phyloP scores from a whole-genome alignment of 2,113 vertebrate species.

The Promerops cafer region DNA sequence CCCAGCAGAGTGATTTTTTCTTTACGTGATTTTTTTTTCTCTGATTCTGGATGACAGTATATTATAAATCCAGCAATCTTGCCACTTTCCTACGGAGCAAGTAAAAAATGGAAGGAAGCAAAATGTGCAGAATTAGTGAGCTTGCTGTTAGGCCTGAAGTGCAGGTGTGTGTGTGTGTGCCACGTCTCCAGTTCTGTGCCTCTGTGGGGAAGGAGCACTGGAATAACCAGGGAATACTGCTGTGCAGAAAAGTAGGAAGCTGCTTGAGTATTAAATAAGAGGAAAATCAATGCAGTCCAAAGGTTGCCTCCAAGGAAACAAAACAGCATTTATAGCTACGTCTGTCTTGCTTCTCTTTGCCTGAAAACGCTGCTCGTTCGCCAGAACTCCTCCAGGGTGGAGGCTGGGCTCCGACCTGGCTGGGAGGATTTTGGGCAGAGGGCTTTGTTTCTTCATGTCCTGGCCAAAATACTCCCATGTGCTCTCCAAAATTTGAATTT shows the following conservation, averaged over 20 bases:
- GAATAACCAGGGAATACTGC: neutral
- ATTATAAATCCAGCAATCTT: neutral
- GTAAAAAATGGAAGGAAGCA: neutral
- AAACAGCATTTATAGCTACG: conserved; percentile 41
- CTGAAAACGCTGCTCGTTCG: neutral
- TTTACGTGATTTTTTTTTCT: neutral
- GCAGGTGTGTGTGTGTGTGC: neutral
- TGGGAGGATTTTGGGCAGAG: neutral
- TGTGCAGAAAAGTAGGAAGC: conserved; percentile 12
- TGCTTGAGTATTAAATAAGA: conserved; percentile 46
- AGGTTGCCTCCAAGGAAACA: conserved; percentile 60
- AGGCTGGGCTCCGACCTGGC: neutral
- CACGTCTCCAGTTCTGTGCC: neutral
- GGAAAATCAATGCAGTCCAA: conserved; percentile 55
- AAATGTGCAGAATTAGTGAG: neutral
- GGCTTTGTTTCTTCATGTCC: neutral
- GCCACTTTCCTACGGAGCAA: neutral
- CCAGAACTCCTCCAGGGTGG: neutral
- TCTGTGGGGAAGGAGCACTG: neutral
- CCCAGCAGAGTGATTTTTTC: neutral
- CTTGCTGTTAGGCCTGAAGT: neutral
- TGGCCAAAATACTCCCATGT: neutral
- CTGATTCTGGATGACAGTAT: neutral
- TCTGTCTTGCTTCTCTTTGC: neutral
- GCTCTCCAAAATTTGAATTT: neutral